Evolutionary conservation across 2,888 invertebrate species (phyloP), one percentile per base, ranked within the genome.

Genomic region (Arge pagana): DNA sequence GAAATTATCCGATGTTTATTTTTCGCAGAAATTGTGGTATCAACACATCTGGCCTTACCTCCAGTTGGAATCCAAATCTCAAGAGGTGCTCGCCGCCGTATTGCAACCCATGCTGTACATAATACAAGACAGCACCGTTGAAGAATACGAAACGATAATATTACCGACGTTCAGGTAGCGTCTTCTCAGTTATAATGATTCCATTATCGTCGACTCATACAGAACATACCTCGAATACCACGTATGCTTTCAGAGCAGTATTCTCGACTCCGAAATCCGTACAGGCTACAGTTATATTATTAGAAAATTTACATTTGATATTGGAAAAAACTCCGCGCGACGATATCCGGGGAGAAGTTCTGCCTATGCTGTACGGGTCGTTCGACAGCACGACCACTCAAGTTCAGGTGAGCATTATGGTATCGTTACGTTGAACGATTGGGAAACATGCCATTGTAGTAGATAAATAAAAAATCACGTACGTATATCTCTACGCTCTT

Each of bases 11-110:
- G 28, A 42, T 37, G 24, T 16, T 18, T 21, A 35, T 31, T 35
- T 24, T 41, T 4, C 10, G 5, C 82, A 97, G 96, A 96, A 96
- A 90, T 81, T 96, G 45, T 90, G 95, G 84, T 96, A 93, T 83
- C 92, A 92, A 75, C 93, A 93, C 76, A 88, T 96, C 41, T 94
- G 96, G 90, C 94, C 95, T 26, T 87, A 88, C 63, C 80, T 97
- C 55, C 88, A 90, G 70, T 84, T 87, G 61, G 96, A 96, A 77
- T 86, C 95, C 78, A 85, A 86, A 67, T 86, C 88, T 18, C 87
- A 89, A 56, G 95, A 96, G 70, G 91, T 93, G 15, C 80, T 96
- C 58, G 90, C 93, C 0, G 87, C 93, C 0, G 93, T 90, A 6
- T 79, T 95, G 36, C 88, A 90, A 64, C 90, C 95, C 2, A 87